Evolutionary conservation across 2,113 vertebrate species (phyloP), one percentile per base, ranked within the genome.

Genomic region (Theristicus caerulescens): DNA sequence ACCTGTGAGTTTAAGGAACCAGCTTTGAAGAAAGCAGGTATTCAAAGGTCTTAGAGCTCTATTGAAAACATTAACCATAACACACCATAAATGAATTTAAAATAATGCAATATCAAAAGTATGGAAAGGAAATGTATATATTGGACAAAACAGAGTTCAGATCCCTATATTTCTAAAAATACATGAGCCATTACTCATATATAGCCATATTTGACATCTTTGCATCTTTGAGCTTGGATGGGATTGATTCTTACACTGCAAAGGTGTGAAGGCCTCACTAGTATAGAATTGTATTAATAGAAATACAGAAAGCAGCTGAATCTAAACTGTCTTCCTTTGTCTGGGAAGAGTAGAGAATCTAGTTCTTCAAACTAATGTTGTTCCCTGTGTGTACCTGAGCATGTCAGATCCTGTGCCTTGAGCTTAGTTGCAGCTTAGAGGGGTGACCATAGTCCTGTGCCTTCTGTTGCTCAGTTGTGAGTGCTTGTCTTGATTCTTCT

Each of bases 401-500:
- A 2, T 8, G 15, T 69, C 66, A 67, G 52, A 47, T 31, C 31
- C 76, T 25, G 7, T n/a, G 64, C 44, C 38, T 52, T 38, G 20
- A 19, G 38, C 49, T 69, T 64, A 17, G 6, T 0, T 80, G 25
- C 17, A 21, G 17, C 61, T 94, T 67, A 58, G 31, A 24, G 51
- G 44, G 31, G 3, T 8, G 47, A 62, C 69, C 80, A 66, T 11
- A 3, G 0, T 4, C 0, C 46, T 46, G 38, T 24, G 27, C 42
- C 24, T 83, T 57, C 57, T 70, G 11, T 40, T 91, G 80, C 58
- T n/a, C 59, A 32, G 14, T 10, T 72, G 34, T 29, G 55, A 84
- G 27, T 0, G 0, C 8, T 66, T 25, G 36, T 73, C 46, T 47
- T 19, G 2, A 19, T 38, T 47, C 24, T 32, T 69, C 47, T 76